Evolutionary conservation across 2,888 invertebrate genomes (phyloP), one percentile per base, ranked within the genome.

Genomic region (Gastrophysa polygoni): DNA sequence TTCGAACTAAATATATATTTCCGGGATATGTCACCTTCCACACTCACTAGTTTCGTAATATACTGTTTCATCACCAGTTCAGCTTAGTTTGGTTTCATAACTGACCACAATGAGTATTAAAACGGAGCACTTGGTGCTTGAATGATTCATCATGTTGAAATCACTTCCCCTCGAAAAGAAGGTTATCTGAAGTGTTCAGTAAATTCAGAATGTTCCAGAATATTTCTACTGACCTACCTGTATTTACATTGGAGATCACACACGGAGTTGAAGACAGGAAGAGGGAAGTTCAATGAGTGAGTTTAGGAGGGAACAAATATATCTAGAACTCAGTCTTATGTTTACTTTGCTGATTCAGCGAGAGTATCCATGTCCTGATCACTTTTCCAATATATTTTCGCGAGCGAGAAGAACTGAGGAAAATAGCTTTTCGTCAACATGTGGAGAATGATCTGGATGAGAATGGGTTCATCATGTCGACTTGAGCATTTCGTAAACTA

Each of bases 251-350:
- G 3, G 14, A 3, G 43, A 24, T 43, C 28, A 24, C 18, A 16
- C 34, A 24, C 24, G 54, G 43, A 54, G 20, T 16, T 43, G 14
- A 28, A 43, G 38, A 21, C 43, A 18, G 54, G 43, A 54, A 24
- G 28, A 21, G 20, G 49, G 55, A 60, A 60, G 55, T 60, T 60
- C 55, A 55, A 55, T 60, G 49, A 50, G 54, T 56, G 55, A 55
- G 34, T 56, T 54, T 55, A 49, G 48, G 55, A 28, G 49, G 21
- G 38, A 24, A 43, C 54, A 43, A 54, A 54, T 54, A 43, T 38
- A 18, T 54, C 17, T 43, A 14, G 21, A 54, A 24, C 14, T 24
- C 38, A 29, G 51, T 51, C 32, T 51, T 51, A 51, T 51, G 32
- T 51, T 51, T 51, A 34, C 32, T 18, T 29, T 32, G 34, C 32